These are phyloP conservation scores for Coelopa frigida DNA, from an alignment of 1,140 invertebrate genomes.

Conservation along the genomic window DNA sequence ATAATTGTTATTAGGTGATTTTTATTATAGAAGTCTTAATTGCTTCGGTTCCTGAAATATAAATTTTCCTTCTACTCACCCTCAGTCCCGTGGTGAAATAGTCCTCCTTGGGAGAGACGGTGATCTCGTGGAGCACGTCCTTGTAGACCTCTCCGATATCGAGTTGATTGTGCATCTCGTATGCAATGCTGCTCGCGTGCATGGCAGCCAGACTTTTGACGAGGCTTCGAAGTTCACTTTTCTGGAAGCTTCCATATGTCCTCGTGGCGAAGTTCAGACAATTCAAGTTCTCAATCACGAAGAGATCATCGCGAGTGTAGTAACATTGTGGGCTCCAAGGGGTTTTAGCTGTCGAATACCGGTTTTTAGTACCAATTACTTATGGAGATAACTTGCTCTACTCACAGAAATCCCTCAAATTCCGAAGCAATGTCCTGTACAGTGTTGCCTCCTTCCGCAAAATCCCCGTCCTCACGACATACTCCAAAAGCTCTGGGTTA, in stretches of 20 bases:
- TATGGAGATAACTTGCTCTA: constrained; percentile 2
- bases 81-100: constrained; percentile 34
- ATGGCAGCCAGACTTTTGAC: constrained; percentile 38
- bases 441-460: constrained; percentile 29
- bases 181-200: constrained; percentile 43
- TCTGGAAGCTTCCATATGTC: constrained; percentile 13
- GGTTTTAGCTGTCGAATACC: constrained; percentile 21
- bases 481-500: too few species aligned
- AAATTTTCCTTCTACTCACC: constrained; percentile 21
- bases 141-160: constrained; percentile 25
- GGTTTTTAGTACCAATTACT: too few species aligned
- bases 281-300: constrained; percentile 43
- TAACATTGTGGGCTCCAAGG: constrained; percentile 34
- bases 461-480: constrained; percentile 31
- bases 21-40: too few species aligned
- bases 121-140: constrained; percentile 26
- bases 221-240: constrained; percentile 17
- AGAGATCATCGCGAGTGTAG: constrained; percentile 31
- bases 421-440: constrained; percentile 20
- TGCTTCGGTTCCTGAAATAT: too few species aligned
- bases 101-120: constrained; percentile 22
- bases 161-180: constrained; percentile 15
- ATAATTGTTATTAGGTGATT: too few species aligned
- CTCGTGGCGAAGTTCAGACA: constrained; percentile 19
- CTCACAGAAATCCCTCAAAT: constrained; percentile 26